Base-by-base conservation (phyloP, 1,140 invertebrate species). In the Dermatophagoides farinae region DNA sequence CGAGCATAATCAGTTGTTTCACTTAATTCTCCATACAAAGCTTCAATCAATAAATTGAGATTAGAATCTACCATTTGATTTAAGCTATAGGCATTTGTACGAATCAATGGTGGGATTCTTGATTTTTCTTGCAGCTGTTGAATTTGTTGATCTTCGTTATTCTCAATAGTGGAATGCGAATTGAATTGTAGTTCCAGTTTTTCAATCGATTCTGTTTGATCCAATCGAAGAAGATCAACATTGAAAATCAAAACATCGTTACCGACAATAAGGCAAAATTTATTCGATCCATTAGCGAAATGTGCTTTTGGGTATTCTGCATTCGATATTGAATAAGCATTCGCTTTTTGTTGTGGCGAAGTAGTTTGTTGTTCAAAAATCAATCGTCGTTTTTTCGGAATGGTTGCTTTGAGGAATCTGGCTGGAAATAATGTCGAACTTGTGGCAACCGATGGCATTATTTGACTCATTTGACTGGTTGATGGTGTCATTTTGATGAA, bases 211-310 rank as follows among this genome's bases (percentile, higher is more conserved):
- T 43, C 23, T 12, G 31, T 31, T 18, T 54, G 11, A 31, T 57
- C 50, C 8, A 51, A 44, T 14, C 52, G 23, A 20, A 65, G 49
- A 18, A 65, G 49, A 51, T 65, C 25, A 0, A 63, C 8, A 1
- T 46, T 31, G 44, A 40, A 55, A 23, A 65, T 51, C 11, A 51
- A 37, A 20, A 63, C 53, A 12, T 60, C 54, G 6, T n/a, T n/a
- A 20, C 58, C 62, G 18, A 49, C 14, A 22, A 61, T 38, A 2
- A 51, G 2, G 20, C 18, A 46, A 18, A 60, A 63, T 41, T 53
- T 46, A 11, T 41, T 40, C 5, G 62, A 61, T 16, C 64, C 62
- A 46, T 61, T 60, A 23, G 57, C 41, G 37, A 65, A 65, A 22
- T 39, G 31, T n/a, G 61, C 51, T 64, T 44, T 60, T 18, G 61